Conservation (phyloP, 2,113 vertebrate species). For the Cercocebus atys region DNA sequence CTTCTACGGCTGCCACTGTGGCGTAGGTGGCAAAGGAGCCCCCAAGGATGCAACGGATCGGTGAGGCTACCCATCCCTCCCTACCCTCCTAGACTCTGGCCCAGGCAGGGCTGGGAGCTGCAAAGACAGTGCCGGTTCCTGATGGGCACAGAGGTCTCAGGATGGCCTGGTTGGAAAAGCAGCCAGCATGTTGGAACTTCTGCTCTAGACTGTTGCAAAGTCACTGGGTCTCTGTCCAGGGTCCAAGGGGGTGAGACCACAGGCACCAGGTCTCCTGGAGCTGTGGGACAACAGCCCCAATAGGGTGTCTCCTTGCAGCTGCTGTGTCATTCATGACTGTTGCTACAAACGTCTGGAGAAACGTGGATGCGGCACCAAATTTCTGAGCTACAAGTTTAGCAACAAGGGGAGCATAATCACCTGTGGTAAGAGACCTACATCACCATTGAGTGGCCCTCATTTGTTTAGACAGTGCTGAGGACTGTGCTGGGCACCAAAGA, state of each 20-base stretch:
- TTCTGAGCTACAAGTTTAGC: accelerated
- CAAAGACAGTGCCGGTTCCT: not conserved
- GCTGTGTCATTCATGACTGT: slow-evolving; percentile 69
- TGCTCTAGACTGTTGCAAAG: not conserved
- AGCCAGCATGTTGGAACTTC: not conserved
- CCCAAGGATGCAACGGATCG: slow-evolving; percentile 74
- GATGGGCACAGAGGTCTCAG: not conserved
- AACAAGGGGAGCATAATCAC: accelerated
- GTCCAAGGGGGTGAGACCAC: not conserved
- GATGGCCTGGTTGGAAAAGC: not conserved
- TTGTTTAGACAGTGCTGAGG: accelerated
- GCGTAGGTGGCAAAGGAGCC: not conserved
- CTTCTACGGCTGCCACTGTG: slow-evolving; percentile 76
- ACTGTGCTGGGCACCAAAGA: not conserved
- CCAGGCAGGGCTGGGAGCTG: not conserved
- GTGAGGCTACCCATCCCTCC: slow-evolving; percentile 39
- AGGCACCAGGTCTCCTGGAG: not conserved
- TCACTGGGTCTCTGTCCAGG: not conserved
- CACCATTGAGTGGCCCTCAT: accelerated
- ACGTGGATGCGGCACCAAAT: accelerated
- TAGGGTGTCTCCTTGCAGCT: not conserved
- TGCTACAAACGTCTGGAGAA: slow-evolving; percentile 19
- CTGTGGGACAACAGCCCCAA: no score
- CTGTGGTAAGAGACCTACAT: slow-evolving; percentile 26
- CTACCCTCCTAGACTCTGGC: not conserved